These are phyloP conservation scores for Ametastegia equiseti DNA, from an alignment of 2,888 invertebrate species.

Conservation along the genomic window DNA sequence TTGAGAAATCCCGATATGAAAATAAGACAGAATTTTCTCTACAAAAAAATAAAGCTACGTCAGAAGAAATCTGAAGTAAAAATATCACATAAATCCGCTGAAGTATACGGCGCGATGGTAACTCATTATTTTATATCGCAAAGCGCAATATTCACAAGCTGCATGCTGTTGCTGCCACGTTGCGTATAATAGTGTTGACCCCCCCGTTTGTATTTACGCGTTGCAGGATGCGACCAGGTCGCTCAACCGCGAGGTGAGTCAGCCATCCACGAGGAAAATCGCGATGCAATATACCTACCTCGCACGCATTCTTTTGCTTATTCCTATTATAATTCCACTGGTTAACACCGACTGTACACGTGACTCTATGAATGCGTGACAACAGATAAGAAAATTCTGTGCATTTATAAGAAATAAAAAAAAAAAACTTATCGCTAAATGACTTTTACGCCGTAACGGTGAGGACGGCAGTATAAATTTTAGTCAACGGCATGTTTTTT, in stretches of 20 bases:
- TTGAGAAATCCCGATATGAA: background rate
- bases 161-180: no score
- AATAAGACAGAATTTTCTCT: background rate
- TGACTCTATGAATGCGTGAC: background rate
- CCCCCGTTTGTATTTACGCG: constrained; percentile 13
- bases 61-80: background rate
- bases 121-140: background rate
- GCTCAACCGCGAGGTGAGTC: constrained; percentile 44
- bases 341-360: background rate
- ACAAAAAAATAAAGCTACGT: background rate
- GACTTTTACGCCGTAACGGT: no score
- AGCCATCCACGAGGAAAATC: constrained; percentile 16
- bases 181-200: no score
- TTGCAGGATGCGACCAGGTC: constrained; percentile 34
- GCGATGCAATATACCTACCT: background rate
- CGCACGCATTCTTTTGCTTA: constrained; percentile 32
- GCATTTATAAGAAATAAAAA: background rate
- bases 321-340: background rate
- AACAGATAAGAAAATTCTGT: background rate
- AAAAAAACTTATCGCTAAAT: no score
- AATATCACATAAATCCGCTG: background rate
- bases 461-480: no score
- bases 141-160: background rate
- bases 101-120: background rate
- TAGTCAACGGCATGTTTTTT: no score